phyloP scores from a whole-genome alignment of 2,113 vertebrate species.

The Pogonocichla stellata region DNA sequence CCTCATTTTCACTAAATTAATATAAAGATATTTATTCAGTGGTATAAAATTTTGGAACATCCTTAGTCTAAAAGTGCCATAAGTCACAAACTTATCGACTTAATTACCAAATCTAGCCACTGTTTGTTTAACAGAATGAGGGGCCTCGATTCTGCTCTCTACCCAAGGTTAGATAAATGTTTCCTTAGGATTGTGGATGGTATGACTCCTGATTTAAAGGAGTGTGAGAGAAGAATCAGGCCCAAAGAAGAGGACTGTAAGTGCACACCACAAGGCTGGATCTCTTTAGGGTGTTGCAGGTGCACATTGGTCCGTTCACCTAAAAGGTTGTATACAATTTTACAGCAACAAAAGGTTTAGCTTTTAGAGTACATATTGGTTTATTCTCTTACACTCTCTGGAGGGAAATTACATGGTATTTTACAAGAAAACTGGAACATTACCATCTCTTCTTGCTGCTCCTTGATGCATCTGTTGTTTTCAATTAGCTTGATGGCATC shows the following conservation, averaged over 20 bases:
- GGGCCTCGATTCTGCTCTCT: neutral
- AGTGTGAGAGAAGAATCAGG: neutral
- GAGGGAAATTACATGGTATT: slow-evolving; percentile 38
- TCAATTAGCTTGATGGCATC: slow-evolving; percentile 68
- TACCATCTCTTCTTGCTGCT: slow-evolving; percentile 27
- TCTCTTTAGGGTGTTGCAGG: neutral
- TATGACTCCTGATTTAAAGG: neutral
- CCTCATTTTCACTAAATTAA: neutral
- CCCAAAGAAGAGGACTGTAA: neutral
- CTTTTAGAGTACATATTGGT: neutral
- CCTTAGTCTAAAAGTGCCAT: neutral
- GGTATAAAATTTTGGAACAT: neutral
- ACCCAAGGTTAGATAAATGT: neutral
- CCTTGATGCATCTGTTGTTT: slow-evolving; percentile 66
- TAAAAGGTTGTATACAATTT: neutral
- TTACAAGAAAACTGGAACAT: slow-evolving; percentile 60
- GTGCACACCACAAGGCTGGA: neutral
- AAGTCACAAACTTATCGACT: neutral
- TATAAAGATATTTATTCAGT: neutral
- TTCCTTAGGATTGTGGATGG: neutral
- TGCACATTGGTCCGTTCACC: neutral
- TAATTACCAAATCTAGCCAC: neutral
- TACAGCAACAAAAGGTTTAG: neutral
- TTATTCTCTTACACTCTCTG: neutral
- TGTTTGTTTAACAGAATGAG: neutral